Conservation (phyloP, 2,888 invertebrate species). For the Gerris lacustris region DNA sequence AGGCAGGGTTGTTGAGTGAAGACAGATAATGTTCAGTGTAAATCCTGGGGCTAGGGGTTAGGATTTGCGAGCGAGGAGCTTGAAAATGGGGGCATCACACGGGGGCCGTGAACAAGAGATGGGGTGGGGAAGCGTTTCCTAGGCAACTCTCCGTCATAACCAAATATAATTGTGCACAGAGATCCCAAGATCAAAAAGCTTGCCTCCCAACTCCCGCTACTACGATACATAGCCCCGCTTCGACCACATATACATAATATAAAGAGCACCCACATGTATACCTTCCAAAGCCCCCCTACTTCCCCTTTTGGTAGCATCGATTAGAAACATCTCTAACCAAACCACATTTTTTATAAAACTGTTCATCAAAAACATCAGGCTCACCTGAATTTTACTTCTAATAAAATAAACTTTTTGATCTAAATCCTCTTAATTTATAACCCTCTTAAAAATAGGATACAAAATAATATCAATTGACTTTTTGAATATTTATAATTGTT, state of each 20-base stretch:
- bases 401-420: too few relatives aligned
- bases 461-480: too few relatives aligned
- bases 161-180: constrained; percentile 1
- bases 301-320: too few relatives aligned
- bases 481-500: too few relatives aligned
- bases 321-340: too few relatives aligned
- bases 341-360: too few relatives aligned
- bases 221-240: neutral
- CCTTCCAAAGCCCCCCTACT: too few relatives aligned
- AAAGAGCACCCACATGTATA: neutral
- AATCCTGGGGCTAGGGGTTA: neutral
- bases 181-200: constrained; percentile 5
- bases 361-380: too few relatives aligned
- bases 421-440: too few relatives aligned
- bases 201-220: neutral
- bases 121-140: neutral
- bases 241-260: constrained; percentile 3
- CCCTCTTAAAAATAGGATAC: too few relatives aligned
- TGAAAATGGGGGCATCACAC: constrained; percentile 3
- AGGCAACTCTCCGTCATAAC: constrained; percentile 5
- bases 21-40: constrained; percentile 3
- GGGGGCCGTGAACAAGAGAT: neutral
- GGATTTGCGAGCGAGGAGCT: neutral
- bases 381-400: too few relatives aligned
- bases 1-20: constrained; percentile 1